Percentiles rank a stretch among this genome's conserved stretches.
These are phyloP conservation scores for Trematomus bernacchii DNA, from an alignment of 2,797 vertebrate genomes.

Conservation along the genomic window DNA sequence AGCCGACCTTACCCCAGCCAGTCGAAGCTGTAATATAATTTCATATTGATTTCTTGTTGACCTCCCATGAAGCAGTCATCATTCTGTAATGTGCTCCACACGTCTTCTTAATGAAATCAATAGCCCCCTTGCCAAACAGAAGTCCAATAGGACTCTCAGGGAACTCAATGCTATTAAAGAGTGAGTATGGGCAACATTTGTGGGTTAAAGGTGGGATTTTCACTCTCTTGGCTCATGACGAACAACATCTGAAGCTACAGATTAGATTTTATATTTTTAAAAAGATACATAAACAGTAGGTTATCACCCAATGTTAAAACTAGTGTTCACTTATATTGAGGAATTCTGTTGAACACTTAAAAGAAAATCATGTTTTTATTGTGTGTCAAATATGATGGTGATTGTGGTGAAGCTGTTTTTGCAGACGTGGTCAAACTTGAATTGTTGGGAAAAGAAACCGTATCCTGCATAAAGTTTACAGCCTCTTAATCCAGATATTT, in stretches of 20 bases:
- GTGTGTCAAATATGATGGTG: conserved; percentile 18
- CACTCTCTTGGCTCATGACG: conserved; percentile 44
- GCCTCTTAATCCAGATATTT: conserved; percentile 43
- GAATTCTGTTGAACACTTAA: neutral
- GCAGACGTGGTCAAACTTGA: conserved; percentile 24
- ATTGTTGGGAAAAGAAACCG: conserved; percentile 22
- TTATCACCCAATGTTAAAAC: neutral
- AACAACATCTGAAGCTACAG: conserved; percentile 28
- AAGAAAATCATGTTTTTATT: conserved; percentile 29
- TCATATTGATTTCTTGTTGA: conserved; percentile 91
- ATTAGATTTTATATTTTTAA: neutral
- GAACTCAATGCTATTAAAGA: conserved; percentile 73
- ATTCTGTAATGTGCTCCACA: conserved; percentile 88
- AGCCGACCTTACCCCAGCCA: conserved; percentile 69
- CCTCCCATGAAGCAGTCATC: conserved; percentile 89
- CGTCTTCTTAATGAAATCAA: conserved; percentile 89
- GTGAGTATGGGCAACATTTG: conserved; percentile 56
- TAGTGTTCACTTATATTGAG: neutral
- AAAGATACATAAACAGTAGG: neutral
- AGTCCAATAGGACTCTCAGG: conserved; percentile 76
- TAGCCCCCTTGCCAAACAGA: conserved; percentile 77
- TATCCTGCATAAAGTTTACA: conserved; percentile 31
- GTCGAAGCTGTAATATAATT: conserved; percentile 86
- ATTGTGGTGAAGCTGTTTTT: conserved; percentile 27
- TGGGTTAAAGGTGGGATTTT: conserved; percentile 58